A percentile compares a stretch with the other conserved stretches of the same genome.
phyloP scores from a whole-genome alignment of 2,113 vertebrate species.

The Silurus glanis region DNA sequence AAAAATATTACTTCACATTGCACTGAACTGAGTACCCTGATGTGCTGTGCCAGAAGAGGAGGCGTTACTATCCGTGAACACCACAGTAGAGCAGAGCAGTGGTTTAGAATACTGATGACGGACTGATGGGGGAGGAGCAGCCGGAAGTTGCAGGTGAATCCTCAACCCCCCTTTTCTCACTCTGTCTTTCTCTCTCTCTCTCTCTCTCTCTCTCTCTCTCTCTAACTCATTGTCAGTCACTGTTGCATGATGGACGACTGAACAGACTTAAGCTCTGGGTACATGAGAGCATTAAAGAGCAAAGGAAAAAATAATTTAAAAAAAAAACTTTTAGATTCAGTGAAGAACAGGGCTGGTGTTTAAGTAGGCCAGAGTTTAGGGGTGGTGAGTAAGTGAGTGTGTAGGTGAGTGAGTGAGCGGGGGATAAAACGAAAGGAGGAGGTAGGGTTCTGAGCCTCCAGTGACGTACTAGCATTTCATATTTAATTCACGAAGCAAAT shows the following conservation, averaged over 20 bases:
- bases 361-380: slow-evolving; percentile 53
- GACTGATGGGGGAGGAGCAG: slow-evolving; percentile 44
- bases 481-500: slow-evolving; percentile 70
- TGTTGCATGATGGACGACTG: slow-evolving; percentile 27
- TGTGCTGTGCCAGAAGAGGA: slow-evolving; percentile 16
- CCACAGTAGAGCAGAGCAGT: slow-evolving; percentile 35
- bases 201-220: slow-evolving; percentile 18
- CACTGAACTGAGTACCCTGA: slow-evolving; percentile 10
- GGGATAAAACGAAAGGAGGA: slow-evolving; percentile 40
- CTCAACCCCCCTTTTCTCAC: slow-evolving; percentile 51
- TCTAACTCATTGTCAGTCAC: background rate
- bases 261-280: slow-evolving; percentile 21
- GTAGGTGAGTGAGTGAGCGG: slow-evolving; percentile 50
- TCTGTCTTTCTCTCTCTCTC: background rate
- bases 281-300: slow-evolving; percentile 10
- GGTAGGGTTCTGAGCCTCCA: slow-evolving; percentile 57
- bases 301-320: background rate
- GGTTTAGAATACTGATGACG: slow-evolving; percentile 70
- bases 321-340: slow-evolving; percentile 9
- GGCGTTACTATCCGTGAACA: slow-evolving; percentile 42
- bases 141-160: slow-evolving; percentile 65
- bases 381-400: slow-evolving; percentile 43
- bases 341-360: slow-evolving; percentile 11
- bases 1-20: slow-evolving; percentile 11
- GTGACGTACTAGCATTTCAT: slow-evolving; percentile 70